Evolutionary conservation across 2,113 vertebrate genomes (phyloP), one percentile per base, ranked within the genome.

Genomic region (Platysternon megacephalum): DNA sequence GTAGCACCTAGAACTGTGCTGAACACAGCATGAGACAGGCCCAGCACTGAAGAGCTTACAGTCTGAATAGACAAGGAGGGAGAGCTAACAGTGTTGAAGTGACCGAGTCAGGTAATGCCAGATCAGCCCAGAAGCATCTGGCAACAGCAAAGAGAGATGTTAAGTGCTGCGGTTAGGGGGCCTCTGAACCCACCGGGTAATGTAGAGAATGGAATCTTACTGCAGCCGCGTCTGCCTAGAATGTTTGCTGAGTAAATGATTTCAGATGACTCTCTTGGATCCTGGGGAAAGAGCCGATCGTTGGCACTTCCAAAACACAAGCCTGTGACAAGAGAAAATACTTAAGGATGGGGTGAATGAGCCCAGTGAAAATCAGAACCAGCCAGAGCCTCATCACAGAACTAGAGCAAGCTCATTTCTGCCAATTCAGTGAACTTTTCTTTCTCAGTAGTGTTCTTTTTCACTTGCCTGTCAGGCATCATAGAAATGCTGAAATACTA

Each of bases 171-270:
- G 51, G 42, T 89, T 72, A 28, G 84, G 51, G 90, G 51, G 91
- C 16, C n/a, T 90, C 78, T 93, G 80, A 93, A 39, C 61, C 93
- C 83, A 52, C 11, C n/a, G 11, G 46, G 90, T 61, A 72, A 78
- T 78, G 42, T 26, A 83, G 52, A 11, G 84, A 42, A 78, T 84
- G 44, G 3, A 42, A 65, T 85, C 14, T 51, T 85, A 44, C 26
- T 0, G 0, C 39, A 32, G 29, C 21, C 2, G 0, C 21, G 8
- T 58, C 83, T 68, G 46, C 85, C 39, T 13, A 5, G 51, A 51
- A 79, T 46, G 42, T 90, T 53, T 0, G 2, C 32, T 0, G 0
- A 19, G 0, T 55, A 53, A 74, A 6, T 84, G 12, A 76, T 48
- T 21, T 2, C 19, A 17, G 29, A 93, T 2, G 26, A 72, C 88